Evolutionary conservation across 2,797 vertebrate genomes (phyloP).

Genomic region (Smutsia temminckii): DNA sequence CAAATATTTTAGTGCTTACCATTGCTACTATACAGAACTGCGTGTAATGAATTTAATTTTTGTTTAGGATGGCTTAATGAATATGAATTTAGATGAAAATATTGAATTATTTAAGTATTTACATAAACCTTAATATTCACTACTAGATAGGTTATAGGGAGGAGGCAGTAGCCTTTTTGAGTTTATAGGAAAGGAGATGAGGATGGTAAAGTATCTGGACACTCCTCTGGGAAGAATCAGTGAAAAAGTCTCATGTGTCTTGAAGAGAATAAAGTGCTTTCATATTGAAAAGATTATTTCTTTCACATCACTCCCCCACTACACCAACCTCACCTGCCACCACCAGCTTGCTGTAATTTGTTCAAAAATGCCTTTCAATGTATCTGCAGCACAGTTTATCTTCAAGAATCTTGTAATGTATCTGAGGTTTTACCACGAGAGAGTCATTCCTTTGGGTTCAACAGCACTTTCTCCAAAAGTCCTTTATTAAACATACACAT

Average conservation of each 20-base stretch:
- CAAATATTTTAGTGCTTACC: neutral
- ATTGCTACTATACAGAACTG: neutral
- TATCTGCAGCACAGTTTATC: neutral
- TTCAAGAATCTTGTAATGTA: neutral
- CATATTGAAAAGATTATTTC: neutral
- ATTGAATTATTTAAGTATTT: neutral
- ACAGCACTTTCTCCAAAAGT: neutral
- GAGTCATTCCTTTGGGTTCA: neutral
- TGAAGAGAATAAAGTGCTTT: neutral
- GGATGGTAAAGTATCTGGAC: neutral
- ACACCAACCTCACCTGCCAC: neutral
- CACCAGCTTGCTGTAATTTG: neutral
- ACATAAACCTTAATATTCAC: neutral
- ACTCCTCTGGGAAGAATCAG: neutral
- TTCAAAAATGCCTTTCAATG: neutral
- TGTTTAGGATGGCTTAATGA: neutral
- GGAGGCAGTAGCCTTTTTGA: neutral
- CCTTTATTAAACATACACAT: neutral
- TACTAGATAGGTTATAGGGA: neutral
- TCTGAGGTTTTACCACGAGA: neutral
- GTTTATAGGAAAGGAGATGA: neutral
- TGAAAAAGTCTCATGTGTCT: neutral
- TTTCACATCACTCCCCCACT: neutral
- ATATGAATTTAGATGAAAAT: constrained; percentile 17
- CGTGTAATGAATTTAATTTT: neutral